Conservation (phyloP, 92 coral and sea anemone genomes). For the Scolanthus callimorphus region DNA sequence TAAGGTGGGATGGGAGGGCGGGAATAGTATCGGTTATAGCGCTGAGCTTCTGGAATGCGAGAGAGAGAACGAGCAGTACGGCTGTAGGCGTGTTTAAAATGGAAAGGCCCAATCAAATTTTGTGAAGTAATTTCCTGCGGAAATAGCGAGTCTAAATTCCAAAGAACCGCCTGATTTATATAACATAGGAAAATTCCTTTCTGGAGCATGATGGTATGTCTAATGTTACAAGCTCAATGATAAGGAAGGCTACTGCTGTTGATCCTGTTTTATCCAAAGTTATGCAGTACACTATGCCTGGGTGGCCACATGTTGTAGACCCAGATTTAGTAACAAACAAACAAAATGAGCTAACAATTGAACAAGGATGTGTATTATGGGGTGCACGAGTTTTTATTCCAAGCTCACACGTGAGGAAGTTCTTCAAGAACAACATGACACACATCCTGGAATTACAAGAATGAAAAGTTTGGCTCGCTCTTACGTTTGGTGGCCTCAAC, state of each 20-base stretch:
- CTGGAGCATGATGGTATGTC: slow-evolving; percentile 42
- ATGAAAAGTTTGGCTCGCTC: slow-evolving; percentile 43
- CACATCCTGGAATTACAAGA: slow-evolving; percentile 39
- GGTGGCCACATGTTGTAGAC: too few relatives aligned
- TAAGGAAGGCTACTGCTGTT: slow-evolving; percentile 33
- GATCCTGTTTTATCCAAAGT: slow-evolving; percentile 44
- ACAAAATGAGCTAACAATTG: slow-evolving; percentile 20
- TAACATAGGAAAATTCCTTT: too few relatives aligned
- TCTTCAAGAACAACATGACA: slow-evolving; percentile 36
- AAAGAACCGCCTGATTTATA: too few relatives aligned
- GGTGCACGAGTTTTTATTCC: slow-evolving; percentile 34
- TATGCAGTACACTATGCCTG: slow-evolving; percentile 12
- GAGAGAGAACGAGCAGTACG: too few relatives aligned
- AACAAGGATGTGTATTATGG: slow-evolving; percentile 41
- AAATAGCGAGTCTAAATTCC: too few relatives aligned
- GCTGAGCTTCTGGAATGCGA: too few relatives aligned
- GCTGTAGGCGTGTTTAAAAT: too few relatives aligned
- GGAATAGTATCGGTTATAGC: too few relatives aligned
- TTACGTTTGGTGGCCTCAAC: slow-evolving; percentile 41
- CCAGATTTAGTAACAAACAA: slow-evolving; percentile 21
- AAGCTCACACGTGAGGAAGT: slow-evolving; percentile 11
- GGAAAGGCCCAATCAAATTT: too few relatives aligned
- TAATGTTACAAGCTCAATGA: slow-evolving; percentile 41
- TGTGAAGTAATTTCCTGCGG: too few relatives aligned
- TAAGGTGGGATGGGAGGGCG: too few relatives aligned